phyloP scores from a whole-genome alignment of 2,113 vertebrate genomes.

The Tiliqua scincoides region DNA sequence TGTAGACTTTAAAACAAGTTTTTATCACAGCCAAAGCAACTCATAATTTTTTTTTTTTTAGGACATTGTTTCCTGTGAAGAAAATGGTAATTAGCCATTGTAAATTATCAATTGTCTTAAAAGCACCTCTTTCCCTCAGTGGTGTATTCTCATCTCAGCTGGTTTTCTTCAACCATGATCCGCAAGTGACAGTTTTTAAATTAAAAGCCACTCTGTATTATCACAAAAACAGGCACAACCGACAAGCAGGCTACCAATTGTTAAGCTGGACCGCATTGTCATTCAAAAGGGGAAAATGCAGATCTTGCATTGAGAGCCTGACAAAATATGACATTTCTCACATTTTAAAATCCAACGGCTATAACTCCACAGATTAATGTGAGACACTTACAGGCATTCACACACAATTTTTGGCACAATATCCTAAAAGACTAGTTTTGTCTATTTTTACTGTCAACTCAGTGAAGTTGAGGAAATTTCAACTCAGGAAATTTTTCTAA shows the following conservation, averaged over 20 bases:
- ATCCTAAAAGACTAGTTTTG: slow-evolving; percentile 57
- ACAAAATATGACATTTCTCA: slow-evolving; percentile 52
- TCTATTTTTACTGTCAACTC: slow-evolving; percentile 63
- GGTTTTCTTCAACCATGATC: slow-evolving; percentile 56
- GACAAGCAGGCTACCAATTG: slow-evolving; percentile 32
- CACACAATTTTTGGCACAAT: slow-evolving; percentile 39
- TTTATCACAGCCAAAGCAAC: slow-evolving; percentile 57
- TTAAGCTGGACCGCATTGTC: slow-evolving; percentile 49
- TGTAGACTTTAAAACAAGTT: slow-evolving; percentile 38
- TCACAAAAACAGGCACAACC: slow-evolving; percentile 54
- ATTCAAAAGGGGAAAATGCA: slow-evolving; percentile 45
- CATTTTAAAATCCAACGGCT: slow-evolving; percentile 31
- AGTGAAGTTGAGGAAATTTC: too few relatives aligned
- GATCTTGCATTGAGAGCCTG: slow-evolving; percentile 1
- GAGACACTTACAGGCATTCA: slow-evolving; percentile 41
- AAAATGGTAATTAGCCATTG: slow-evolving; percentile 67
- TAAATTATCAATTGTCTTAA: slow-evolving; percentile 71
- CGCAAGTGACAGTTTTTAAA: slow-evolving; percentile 74
- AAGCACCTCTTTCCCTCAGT: slow-evolving; percentile 43
- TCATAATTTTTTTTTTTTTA: slow-evolving; percentile 58
- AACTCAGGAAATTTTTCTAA: slow-evolving; percentile 58
- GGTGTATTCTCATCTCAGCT: slow-evolving; percentile 49
- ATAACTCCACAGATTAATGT: slow-evolving; percentile 59
- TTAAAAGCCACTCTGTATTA: slow-evolving; percentile 66
- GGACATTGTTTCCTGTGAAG: slow-evolving; percentile 54